phyloP scores from a whole-genome alignment of 2,113 vertebrate genomes.

The Cyprinus carpio region DNA sequence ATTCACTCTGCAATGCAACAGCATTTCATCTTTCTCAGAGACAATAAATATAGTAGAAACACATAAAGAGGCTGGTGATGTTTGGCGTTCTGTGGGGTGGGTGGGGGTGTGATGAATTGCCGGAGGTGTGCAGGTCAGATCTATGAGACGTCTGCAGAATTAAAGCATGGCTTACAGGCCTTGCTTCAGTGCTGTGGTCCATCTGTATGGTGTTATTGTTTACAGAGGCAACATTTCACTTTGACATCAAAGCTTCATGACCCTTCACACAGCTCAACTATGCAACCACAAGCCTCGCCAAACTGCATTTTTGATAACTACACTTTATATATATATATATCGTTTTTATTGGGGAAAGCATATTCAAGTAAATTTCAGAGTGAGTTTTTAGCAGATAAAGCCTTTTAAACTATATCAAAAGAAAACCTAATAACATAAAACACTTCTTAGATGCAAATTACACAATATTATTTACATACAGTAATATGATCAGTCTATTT shows the following conservation, averaged over 20 bases:
- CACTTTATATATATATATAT: neutral
- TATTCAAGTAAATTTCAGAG: neutral
- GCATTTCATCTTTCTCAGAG: neutral
- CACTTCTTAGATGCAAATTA: neutral
- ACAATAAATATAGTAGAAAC: neutral
- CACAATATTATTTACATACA: neutral
- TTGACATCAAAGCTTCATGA: slow-evolving; percentile 73
- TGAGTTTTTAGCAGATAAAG: neutral
- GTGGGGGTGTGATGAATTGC: slow-evolving; percentile 69
- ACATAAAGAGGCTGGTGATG: neutral
- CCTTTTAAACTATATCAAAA: neutral
- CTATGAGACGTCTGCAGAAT: slow-evolving; percentile 67
- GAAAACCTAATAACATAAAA: neutral
- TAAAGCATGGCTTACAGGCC: slow-evolving; percentile 66
- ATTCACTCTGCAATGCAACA: neutral
- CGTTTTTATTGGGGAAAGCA: neutral
- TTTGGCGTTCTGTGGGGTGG: neutral
- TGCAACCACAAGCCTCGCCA: slow-evolving; percentile 1
- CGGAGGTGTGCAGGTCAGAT: slow-evolving; percentile 72
- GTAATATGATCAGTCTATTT: neutral
- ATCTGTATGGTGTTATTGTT: slow-evolving; percentile 73
- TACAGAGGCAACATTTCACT: slow-evolving; percentile 63
- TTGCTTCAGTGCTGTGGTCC: slow-evolving; percentile 58
- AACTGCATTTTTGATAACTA: neutral
- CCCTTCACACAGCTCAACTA: slow-evolving; percentile 25